A percentile compares a stretch with the other conserved stretches of the same genome.
These are phyloP conservation scores for Coregonus suidteri DNA, from an alignment of 2,797 vertebrate genomes.

Conservation along the genomic window DNA sequence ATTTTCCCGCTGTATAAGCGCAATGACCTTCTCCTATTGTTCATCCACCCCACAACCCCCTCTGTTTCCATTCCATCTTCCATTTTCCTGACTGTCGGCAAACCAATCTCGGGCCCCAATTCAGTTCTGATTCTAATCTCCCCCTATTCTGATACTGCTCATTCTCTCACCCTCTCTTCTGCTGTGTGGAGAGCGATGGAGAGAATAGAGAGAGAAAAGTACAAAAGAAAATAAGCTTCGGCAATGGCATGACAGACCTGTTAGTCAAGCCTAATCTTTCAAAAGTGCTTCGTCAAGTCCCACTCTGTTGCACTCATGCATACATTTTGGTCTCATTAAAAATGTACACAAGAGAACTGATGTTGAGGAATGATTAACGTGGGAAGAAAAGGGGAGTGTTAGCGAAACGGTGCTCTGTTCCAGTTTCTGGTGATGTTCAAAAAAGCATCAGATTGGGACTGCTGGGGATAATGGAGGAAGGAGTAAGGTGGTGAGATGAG, in stretches of 20 bases:
- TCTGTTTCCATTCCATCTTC: slow-evolving; percentile 55
- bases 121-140: slow-evolving; percentile 78
- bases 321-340: slow-evolving; percentile 68
- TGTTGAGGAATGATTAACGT: slow-evolving; percentile 33
- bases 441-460: neutral
- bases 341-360: slow-evolving; percentile 50
- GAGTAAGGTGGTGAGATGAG: slow-evolving; percentile 62
- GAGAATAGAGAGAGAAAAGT: neutral
- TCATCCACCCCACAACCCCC: slow-evolving; percentile 40
- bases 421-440: slow-evolving; percentile 6
- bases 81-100: slow-evolving; percentile 58
- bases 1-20: slow-evolving; percentile 16
- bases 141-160: slow-evolving; percentile 62
- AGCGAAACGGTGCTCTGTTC: slow-evolving; percentile 6
- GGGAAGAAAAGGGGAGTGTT: neutral
- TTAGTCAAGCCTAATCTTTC: slow-evolving; percentile 63
- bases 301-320: slow-evolving; percentile 52
- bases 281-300: slow-evolving; percentile 69
- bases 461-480: neutral
- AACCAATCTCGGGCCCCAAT: slow-evolving; percentile 74
- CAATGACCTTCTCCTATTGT: slow-evolving; percentile 69
- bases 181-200: slow-evolving; percentile 5
- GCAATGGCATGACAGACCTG: slow-evolving; percentile 19
- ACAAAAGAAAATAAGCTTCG: slow-evolving; percentile 6
- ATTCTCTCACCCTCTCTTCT: slow-evolving; percentile 49